Conservation (phyloP, 2,113 vertebrate genomes). For the Carassius gibelio region DNA sequence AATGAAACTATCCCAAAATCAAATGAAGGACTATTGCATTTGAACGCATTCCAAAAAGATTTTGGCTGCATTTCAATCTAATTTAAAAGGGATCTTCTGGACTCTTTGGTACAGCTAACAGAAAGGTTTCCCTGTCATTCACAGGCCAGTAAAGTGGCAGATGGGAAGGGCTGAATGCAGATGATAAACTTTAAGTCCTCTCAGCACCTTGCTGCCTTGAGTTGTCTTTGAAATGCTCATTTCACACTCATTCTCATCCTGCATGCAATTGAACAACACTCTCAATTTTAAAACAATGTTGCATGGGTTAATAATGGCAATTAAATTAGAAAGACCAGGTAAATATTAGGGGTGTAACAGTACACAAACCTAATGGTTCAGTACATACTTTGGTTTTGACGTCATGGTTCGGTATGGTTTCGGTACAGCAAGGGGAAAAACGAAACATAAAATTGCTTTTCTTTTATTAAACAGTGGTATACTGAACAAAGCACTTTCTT, state of each 20-base stretch:
- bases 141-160: background rate
- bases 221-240: background rate
- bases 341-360: too few relatives aligned
- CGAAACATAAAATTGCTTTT: too few relatives aligned
- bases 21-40: constrained; percentile 26
- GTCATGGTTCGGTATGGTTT: too few relatives aligned
- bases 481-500: too few relatives aligned
- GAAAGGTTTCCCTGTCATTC: constrained; percentile 32
- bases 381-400: too few relatives aligned
- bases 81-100: constrained; percentile 16
- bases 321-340: background rate
- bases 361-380: too few relatives aligned
- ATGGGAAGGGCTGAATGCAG: background rate
- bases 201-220: background rate
- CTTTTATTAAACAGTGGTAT: too few relatives aligned
- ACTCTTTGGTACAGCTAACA: constrained; percentile 22
- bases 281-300: background rate
- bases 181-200: constrained; percentile 10
- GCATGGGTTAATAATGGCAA: background rate
- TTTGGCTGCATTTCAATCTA: constrained; percentile 24
- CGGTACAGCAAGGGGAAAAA: too few relatives aligned
- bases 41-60: background rate
- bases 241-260: background rate
- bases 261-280: background rate
- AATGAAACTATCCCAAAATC: constrained; percentile 27